Base-by-base conservation (phyloP, 2,888 invertebrate species). In the Drosophila atripex region DNA sequence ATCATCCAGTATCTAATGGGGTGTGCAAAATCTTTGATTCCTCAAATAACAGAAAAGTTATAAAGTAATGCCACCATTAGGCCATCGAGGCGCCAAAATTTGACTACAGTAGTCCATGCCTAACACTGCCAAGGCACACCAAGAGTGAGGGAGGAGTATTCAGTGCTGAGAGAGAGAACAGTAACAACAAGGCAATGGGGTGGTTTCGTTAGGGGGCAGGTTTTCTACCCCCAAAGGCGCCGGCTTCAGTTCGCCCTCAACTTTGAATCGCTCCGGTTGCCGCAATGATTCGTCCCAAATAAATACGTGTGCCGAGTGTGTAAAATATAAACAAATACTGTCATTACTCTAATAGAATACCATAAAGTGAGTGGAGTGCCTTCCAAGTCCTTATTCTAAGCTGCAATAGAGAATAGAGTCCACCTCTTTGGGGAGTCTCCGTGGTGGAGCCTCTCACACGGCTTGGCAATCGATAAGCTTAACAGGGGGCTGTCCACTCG, bases 401-500 rank as follows among this genome's bases (percentile, higher is more conserved):
- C 38, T 46, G 28, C n/a, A 9, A 21, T 53, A 8, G 21, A 23
- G 18, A 21, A n/a, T 6, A 9, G 14, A 18, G 59, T 38, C 61
- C 68, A 66, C 30, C 68, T 68, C n/a, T 50, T 1, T 65, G 28
- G 35, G 52, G 52, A 52, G 51, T 60, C 63, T 38, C 35, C 11
- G 45, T 63, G 50, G 45, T 63, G 50, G 64, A 47, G 53, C 66
- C 69, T 87, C 53, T 46, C 70, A 56, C 85, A 25, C 21, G 41
- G 39, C 32, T 35, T 53, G 63, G 69, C 50, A 87, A 82, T 82
- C 80, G 88, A 82, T 82, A 87, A 78, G 70, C 77, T 50, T 80
- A 84, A 77, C 87, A 80, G 78, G 16, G 72, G 51, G n/a, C 80
- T 80, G 87, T 68, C 80, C 68, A 78, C 85, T 61, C 64, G 12